Evolutionary conservation across 2,113 vertebrate genomes (phyloP).

Genomic region (Caranx melampygus): DNA sequence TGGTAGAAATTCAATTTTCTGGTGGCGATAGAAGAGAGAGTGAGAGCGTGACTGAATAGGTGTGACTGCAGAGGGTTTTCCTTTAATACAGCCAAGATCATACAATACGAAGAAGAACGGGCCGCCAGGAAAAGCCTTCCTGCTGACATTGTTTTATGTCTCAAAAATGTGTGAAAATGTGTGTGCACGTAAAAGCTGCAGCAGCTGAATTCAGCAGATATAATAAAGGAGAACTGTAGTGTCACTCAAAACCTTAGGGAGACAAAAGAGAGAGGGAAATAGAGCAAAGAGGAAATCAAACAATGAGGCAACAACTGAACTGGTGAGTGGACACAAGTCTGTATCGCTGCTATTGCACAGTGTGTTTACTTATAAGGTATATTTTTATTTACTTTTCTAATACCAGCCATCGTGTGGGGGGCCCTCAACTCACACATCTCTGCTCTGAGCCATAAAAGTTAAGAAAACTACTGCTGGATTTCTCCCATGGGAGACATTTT

Average conservation of each 20-base stretch:
- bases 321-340: constrained; percentile 44
- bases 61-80: constrained; percentile 75
- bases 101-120: constrained; percentile 58
- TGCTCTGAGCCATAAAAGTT: neutral
- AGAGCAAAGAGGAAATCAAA: constrained; percentile 51
- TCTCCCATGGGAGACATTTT: neutral
- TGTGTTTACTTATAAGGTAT: constrained; percentile 2
- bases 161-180: constrained; percentile 42
- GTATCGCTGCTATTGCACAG: constrained; percentile 8
- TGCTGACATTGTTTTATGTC: constrained; percentile 78
- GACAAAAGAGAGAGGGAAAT: constrained; percentile 21
- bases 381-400: constrained; percentile 9
- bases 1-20: constrained; percentile 78
- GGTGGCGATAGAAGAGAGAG: constrained; percentile 57
- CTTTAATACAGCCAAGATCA: constrained; percentile 72
- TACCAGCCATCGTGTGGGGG: neutral
- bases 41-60: constrained; percentile 72
- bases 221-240: constrained; percentile 59
- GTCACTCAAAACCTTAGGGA: constrained; percentile 69
- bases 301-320: constrained; percentile 41
- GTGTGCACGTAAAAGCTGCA: constrained; percentile 44
- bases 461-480: neutral
- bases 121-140: constrained; percentile 63
- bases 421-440: neutral
- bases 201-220: constrained; percentile 80